phyloP scores from a whole-genome alignment of 2,888 invertebrate species.

The Corbicula japonica region DNA sequence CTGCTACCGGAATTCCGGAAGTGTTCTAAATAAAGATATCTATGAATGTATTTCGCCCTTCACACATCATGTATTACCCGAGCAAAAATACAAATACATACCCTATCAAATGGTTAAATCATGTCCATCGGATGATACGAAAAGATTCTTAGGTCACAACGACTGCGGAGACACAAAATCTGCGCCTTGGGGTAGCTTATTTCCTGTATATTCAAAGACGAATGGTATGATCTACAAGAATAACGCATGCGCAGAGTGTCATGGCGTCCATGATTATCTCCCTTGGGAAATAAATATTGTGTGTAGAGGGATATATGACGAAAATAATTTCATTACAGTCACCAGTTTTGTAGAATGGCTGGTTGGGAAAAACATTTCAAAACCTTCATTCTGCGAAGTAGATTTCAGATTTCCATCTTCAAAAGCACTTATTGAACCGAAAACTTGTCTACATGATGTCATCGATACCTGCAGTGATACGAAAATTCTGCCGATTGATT shows the following conservation, averaged over 20 bases:
- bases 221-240: conserved; percentile 22
- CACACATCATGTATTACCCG: not conserved
- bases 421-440: too few relatives aligned
- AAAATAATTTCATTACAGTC: too few relatives aligned
- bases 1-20: not conserved
- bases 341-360: too few relatives aligned
- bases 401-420: too few relatives aligned
- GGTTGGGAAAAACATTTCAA: too few relatives aligned
- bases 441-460: not conserved
- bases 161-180: not conserved
- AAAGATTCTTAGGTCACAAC: not conserved
- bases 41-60: not conserved
- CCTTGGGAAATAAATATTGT: too few relatives aligned
- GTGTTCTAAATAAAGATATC: not conserved
- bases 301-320: too few relatives aligned
- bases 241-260: conserved; percentile 14
- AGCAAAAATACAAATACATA: not conserved
- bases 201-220: not conserved
- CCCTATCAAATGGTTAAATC: not conserved
- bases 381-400: too few relatives aligned
- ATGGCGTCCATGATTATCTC: conserved; percentile 4
- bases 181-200: conserved; percentile 22
- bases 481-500: not conserved
- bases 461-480: conserved; percentile 5
- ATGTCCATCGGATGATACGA: conserved; percentile 1